phyloP scores from a whole-genome alignment of 2,113 vertebrate genomes.

The Rynchops niger region DNA sequence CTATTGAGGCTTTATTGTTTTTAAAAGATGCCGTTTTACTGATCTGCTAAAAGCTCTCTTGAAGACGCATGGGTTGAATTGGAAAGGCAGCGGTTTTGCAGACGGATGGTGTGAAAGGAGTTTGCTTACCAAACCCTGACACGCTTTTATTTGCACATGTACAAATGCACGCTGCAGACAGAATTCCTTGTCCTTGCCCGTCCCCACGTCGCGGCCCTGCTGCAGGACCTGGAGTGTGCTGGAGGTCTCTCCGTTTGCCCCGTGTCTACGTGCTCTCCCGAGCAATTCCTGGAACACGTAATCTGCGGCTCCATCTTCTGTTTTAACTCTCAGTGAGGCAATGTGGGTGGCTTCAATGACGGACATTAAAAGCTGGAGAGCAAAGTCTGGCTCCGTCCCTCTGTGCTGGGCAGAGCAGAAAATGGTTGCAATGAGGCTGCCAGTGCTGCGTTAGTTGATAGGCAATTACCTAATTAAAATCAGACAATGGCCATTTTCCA shows the following conservation, averaged over 20 bases:
- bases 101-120: background rate
- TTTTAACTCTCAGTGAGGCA: background rate
- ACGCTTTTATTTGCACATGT: background rate
- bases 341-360: background rate
- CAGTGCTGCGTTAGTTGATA: background rate
- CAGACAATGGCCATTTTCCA: background rate
- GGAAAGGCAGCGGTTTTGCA: background rate
- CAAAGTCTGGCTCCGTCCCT: background rate
- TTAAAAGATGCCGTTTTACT: background rate
- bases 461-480: background rate
- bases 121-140: background rate
- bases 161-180: fast-evolving
- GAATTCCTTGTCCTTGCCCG: background rate
- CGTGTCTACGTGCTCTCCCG: background rate
- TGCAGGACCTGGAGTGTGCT: background rate
- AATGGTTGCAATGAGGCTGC: background rate
- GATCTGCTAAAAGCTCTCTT: background rate
- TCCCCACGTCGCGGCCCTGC: background rate
- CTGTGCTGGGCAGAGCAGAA: background rate
- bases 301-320: background rate
- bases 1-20: background rate
- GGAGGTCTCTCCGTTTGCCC: background rate
- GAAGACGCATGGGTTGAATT: background rate
- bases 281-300: background rate
- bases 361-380: background rate